phyloP scores from a whole-genome alignment of 2,113 vertebrate genomes.

The Pseudonaja textilis region DNA sequence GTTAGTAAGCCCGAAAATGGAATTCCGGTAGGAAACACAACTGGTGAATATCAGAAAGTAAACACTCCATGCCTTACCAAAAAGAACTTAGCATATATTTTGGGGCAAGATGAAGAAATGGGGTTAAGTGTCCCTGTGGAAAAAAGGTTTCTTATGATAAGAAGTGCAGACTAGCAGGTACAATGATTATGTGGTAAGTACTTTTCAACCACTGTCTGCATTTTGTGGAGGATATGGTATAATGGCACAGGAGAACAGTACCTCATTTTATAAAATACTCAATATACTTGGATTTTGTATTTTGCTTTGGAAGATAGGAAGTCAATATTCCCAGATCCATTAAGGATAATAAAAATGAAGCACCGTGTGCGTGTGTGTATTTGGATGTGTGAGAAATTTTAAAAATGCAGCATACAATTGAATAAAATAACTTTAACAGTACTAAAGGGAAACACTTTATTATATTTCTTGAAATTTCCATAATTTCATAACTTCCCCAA shows the following conservation, averaged over 20 bases:
- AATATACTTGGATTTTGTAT: not conserved
- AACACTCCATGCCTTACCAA: not conserved
- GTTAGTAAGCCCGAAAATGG: not conserved
- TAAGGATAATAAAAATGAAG: not conserved
- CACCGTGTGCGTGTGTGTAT: too few species aligned
- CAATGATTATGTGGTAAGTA: not conserved
- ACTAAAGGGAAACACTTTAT: not conserved
- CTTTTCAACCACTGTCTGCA: too few species aligned
- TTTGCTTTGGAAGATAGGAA: not conserved
- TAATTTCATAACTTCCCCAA: not conserved
- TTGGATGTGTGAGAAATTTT: not conserved
- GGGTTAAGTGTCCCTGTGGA: not conserved
- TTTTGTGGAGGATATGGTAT: not conserved
- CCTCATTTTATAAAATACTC: not conserved
- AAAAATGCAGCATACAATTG: not conserved
- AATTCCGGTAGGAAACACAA: not conserved
- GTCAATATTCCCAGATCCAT: not conserved
- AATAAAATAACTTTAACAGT: not conserved
- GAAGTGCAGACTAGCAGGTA: not conserved
- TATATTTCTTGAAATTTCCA: not conserved
- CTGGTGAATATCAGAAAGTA: not conserved
- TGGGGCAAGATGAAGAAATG: not conserved
- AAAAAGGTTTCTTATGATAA: not conserved
- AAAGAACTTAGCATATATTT: not conserved
- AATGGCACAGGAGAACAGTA: not conserved